Conservation (phyloP, 2,113 vertebrate genomes). For the Periophthalmus modestus region DNA sequence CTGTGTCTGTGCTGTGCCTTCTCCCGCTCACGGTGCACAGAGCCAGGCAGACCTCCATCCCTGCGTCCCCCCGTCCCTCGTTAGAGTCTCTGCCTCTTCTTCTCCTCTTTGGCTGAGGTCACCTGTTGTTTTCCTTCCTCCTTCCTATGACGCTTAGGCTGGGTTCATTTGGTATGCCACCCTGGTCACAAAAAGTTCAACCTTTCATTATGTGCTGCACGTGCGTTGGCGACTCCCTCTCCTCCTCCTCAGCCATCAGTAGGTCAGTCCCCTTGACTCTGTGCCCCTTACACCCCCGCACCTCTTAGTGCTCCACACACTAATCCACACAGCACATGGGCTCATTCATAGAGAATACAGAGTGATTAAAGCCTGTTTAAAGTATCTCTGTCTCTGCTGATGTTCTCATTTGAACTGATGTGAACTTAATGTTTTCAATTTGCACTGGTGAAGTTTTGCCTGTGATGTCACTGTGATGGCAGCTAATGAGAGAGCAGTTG, state of each 20-base stretch:
- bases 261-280: constrained; percentile 84
- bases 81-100: constrained; percentile 58
- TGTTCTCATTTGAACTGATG: constrained; percentile 52
- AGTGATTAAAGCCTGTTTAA: constrained; percentile 14
- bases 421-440: constrained; percentile 61
- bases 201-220: constrained; percentile 84
- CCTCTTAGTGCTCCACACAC: constrained; percentile 22
- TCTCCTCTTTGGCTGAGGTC: constrained; percentile 38
- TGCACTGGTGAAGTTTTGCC: constrained; percentile 34
- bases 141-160: constrained; percentile 70
- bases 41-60: constrained; percentile 37
- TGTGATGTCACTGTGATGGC: constrained; percentile 67
- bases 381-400: constrained; percentile 17
- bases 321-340: constrained; percentile 2
- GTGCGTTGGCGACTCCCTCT: constrained; percentile 59
- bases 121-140: constrained; percentile 51
- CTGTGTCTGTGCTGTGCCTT: constrained; percentile 64
- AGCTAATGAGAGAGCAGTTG: constrained; percentile 66
- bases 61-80: constrained; percentile 60
- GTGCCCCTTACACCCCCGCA: constrained; percentile 53
- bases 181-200: constrained; percentile 81
- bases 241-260: constrained; percentile 73
- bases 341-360: neutral
- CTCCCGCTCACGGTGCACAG: neutral
- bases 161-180: constrained; percentile 88